phyloP scores from a whole-genome alignment of 2,888 invertebrate species.

The Drosophila antonietae region DNA sequence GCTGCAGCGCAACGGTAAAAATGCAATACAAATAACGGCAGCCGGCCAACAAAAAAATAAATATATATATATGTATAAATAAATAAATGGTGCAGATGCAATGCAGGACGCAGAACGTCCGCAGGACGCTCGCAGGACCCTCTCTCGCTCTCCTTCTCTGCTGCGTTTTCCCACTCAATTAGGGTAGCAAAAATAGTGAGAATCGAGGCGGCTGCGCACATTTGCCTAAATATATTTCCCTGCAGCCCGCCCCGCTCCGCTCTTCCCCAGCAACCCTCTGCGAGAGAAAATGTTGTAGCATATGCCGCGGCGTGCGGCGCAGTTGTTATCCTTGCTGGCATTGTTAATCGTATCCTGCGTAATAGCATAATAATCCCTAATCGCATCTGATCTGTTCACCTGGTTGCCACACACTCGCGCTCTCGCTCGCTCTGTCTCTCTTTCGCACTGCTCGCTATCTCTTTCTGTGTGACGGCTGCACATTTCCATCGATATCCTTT shows the following conservation, averaged over 20 bases:
- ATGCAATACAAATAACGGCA: slow-evolving; percentile 76
- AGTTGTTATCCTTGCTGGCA: slow-evolving; percentile 66
- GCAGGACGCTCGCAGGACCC: slow-evolving; percentile 29
- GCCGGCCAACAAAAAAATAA: slow-evolving; percentile 51
- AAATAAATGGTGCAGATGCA: slow-evolving; percentile 69
- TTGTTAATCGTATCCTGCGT: slow-evolving; percentile 82
- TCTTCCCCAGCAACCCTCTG: not conserved
- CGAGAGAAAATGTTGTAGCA: slow-evolving; percentile 53
- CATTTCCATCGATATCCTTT: slow-evolving; percentile 65
- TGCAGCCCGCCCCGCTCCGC: not conserved
- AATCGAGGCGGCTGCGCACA: slow-evolving; percentile 67
- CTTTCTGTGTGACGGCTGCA: slow-evolving; percentile 65
- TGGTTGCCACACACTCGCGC: slow-evolving; percentile 52
- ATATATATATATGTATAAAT: not conserved
- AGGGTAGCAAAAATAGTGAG: slow-evolving; percentile 73
- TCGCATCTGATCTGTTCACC: slow-evolving; percentile 81
- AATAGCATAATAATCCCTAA: slow-evolving; percentile 83
- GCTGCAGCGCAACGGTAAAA: slow-evolving; percentile 68
- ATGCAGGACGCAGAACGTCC: slow-evolving; percentile 33
- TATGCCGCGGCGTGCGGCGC: slow-evolving; percentile 78
- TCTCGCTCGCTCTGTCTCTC: not conserved
- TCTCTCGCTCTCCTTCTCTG: not conserved
- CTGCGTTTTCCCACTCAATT: slow-evolving; percentile 64
- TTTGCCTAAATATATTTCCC: slow-evolving; percentile 65
- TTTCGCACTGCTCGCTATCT: not conserved